phyloP scores from a whole-genome alignment of 1,140 invertebrate species.

The Pollicipes pollicipes region DNA sequence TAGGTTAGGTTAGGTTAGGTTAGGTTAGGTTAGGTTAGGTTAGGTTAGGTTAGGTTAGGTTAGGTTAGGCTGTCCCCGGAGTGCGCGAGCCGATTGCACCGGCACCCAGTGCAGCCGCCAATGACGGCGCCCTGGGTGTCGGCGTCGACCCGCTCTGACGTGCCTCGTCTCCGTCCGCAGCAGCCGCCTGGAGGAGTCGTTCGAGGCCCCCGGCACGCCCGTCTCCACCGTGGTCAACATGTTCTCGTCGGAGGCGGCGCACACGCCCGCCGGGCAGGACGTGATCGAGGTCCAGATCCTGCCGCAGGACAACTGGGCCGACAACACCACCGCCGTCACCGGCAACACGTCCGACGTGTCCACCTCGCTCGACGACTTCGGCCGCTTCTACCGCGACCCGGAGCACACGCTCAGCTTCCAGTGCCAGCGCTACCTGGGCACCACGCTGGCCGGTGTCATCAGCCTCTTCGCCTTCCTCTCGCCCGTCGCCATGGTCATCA shows the following conservation, averaged over 20 bases:
- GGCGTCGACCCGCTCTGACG: not conserved
- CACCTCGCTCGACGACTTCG: conserved; percentile 54
- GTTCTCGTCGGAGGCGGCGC: not conserved
- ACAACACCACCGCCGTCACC: conserved; percentile 90
- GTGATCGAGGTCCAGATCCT: conserved; percentile 82
- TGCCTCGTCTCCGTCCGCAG: not conserved
- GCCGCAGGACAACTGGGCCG: conserved; percentile 65
- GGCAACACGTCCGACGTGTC: conserved; percentile 93
- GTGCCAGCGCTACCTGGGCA: not conserved
- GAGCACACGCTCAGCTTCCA: not conserved
- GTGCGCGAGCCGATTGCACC: too few relatives aligned
- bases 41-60: too few relatives aligned
- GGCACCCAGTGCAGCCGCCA: too few relatives aligned
- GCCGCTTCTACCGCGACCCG: not conserved
- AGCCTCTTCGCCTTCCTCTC: not conserved
- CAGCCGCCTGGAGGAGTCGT: not conserved
- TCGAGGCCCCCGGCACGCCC: not conserved
- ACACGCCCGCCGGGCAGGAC: conserved; percentile 23
- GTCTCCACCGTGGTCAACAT: conserved; percentile 1
- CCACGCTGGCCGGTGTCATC: not conserved
- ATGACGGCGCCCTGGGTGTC: too few relatives aligned
- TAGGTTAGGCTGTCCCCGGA: too few relatives aligned
- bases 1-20: too few relatives aligned
- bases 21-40: too few relatives aligned
- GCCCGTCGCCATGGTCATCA: not conserved